These are phyloP conservation scores for Perizoma affinitatum DNA, from an alignment of 2,888 invertebrate species.

Conservation along the genomic window DNA sequence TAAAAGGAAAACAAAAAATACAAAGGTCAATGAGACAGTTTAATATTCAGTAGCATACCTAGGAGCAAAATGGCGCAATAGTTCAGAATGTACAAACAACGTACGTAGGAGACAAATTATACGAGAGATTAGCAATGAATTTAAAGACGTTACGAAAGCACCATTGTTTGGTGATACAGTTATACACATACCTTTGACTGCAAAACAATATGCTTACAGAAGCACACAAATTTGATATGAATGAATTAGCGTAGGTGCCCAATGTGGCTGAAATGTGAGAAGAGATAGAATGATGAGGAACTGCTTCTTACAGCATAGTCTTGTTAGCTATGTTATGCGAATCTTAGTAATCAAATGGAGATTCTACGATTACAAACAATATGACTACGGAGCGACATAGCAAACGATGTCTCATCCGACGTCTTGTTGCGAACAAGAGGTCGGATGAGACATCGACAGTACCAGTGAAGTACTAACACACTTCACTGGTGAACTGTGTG, in stretches of 20 bases:
- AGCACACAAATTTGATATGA: conserved; percentile 20
- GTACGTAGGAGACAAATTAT: conserved; percentile 71
- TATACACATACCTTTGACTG: conserved; percentile 49
- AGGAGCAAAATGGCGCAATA: conserved; percentile 31
- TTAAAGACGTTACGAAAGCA: conserved; percentile 56
- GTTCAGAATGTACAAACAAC: conserved; percentile 31
- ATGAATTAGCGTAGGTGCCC: conserved; percentile 10
- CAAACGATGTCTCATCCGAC: too few relatives aligned
- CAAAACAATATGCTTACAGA: conserved; percentile 23
- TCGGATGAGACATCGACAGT: too few relatives aligned
- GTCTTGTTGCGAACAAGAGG: too few relatives aligned
- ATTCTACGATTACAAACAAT: too few relatives aligned
- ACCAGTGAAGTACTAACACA: too few relatives aligned
- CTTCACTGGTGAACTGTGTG: too few relatives aligned
- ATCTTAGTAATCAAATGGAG: too few relatives aligned
- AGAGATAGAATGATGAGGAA: conserved; percentile 9
- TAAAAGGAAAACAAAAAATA: conserved; percentile 6
- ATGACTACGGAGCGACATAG: too few relatives aligned
- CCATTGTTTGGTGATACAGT: conserved; percentile 63
- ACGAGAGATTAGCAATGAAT: conserved; percentile 62
- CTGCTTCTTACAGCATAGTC: too few relatives aligned
- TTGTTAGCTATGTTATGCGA: too few relatives aligned
- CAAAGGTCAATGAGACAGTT: conserved; percentile 21
- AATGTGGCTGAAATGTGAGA: conserved; percentile 9
- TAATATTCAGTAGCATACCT: conserved; percentile 22